These are phyloP conservation scores for Lithobates pipiens DNA, from an alignment of 2,797 vertebrate genomes.

Conservation along the genomic window DNA sequence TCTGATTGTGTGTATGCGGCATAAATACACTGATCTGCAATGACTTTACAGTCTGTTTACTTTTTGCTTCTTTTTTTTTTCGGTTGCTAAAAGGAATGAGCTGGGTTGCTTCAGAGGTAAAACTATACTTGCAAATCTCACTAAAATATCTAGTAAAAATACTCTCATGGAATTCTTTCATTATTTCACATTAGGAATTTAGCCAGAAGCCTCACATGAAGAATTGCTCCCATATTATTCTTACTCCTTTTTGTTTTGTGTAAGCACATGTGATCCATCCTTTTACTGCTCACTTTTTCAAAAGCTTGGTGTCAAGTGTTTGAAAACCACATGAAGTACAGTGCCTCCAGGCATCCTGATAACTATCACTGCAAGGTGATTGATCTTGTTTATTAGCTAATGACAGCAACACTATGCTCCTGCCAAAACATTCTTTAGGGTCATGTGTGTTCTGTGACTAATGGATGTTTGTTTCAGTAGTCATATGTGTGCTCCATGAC, in stretches of 20 bases:
- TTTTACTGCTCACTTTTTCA: not conserved
- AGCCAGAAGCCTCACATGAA: constrained; percentile 7
- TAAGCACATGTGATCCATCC: constrained; percentile 30
- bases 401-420: constrained; percentile 11
- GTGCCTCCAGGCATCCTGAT: constrained; percentile 33
- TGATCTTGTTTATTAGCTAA: constrained; percentile 42
- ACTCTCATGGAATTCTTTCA: not conserved
- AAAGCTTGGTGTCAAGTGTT: constrained; percentile 14
- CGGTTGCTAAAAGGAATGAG: no score
- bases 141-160: not conserved
- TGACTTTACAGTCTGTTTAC: no score
- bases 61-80: no score
- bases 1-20: no score
- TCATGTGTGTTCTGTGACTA: not conserved
- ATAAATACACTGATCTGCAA: no score
- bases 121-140: no score
- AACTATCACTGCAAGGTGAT: constrained; percentile 11
- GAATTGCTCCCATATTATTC: not conserved
- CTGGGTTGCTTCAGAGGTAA: no score
- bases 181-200: not conserved
- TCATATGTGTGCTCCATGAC: not conserved
- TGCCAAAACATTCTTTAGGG: not conserved
- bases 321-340: constrained; percentile 15
- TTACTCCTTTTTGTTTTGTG: constrained; percentile 9
- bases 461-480: not conserved